Conservation (phyloP, 1,140 invertebrate genomes). For the Eufriesea mexicana region DNA sequence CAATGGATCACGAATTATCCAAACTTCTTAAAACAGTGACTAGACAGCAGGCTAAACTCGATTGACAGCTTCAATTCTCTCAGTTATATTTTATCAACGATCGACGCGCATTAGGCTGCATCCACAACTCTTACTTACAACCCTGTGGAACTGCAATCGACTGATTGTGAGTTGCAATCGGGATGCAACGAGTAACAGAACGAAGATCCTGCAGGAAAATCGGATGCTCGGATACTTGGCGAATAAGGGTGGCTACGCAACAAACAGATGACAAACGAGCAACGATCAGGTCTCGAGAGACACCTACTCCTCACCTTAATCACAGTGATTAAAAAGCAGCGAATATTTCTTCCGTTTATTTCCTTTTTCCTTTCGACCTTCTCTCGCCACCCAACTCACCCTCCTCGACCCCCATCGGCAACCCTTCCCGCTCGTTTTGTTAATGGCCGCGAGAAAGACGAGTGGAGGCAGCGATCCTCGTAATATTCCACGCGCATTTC, state of each 20-base stretch:
- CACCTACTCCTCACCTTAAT: background rate
- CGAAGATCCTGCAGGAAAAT: background rate
- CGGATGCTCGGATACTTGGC: background rate
- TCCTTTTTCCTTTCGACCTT: background rate
- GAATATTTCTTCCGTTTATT: background rate
- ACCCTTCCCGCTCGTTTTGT: background rate
- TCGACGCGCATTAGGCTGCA: too few relatives aligned
- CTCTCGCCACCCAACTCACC: too few relatives aligned
- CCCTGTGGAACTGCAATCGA: too few relatives aligned
- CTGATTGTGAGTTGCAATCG: too few relatives aligned
- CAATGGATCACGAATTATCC: too few relatives aligned
- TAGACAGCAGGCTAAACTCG: too few relatives aligned
- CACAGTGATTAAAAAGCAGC: conserved; percentile 23
- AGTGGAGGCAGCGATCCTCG: background rate
- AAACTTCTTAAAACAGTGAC: too few relatives aligned
- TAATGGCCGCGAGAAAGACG: background rate
- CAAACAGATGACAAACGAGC: conserved; percentile 3
- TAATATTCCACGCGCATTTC: background rate
- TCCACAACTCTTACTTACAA: too few relatives aligned
- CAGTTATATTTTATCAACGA: too few relatives aligned
- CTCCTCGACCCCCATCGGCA: background rate
- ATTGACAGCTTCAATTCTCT: too few relatives aligned
- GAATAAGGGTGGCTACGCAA: too few relatives aligned
- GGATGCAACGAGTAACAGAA: too few relatives aligned
- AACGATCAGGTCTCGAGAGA: background rate